These are phyloP conservation scores for Labia minor DNA, from an alignment of 2,888 invertebrate species.

Conservation along the genomic window DNA sequence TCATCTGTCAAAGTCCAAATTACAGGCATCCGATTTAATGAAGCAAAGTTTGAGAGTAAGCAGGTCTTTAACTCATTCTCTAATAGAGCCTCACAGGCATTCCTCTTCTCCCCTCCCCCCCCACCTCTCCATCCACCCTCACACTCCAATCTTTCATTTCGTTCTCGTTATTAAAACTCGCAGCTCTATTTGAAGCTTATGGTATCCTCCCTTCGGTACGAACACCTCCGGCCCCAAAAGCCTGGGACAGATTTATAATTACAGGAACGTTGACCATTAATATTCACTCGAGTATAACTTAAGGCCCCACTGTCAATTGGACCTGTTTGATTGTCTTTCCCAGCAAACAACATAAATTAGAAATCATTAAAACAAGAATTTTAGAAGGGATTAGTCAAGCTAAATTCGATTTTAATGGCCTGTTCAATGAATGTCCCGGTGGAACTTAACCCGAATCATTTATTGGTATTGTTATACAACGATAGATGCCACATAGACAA, in stretches of 20 bases:
- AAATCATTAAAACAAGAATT: background rate
- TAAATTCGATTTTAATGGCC: no score
- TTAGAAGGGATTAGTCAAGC: background rate
- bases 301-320: background rate
- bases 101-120: background rate
- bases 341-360: background rate
- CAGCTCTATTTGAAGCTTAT: slow-evolving; percentile 4
- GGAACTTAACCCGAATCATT: no score
- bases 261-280: background rate
- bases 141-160: slow-evolving; percentile 1
- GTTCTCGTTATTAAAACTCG: background rate
- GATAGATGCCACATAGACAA: no score
- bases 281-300: background rate
- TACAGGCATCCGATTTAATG: slow-evolving; percentile 13
- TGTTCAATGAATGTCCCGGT: no score
- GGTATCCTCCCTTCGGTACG: background rate
- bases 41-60: slow-evolving; percentile 13
- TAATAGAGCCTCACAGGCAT: slow-evolving; percentile 4
- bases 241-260: slow-evolving; percentile 13
- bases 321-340: background rate
- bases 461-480: no score
- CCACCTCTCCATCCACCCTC: background rate
- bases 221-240: background rate
- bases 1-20: slow-evolving; percentile 13
- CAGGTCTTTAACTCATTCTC: slow-evolving; percentile 7